Percentiles rank a stretch among this genome's conserved stretches.
phyloP scores from a whole-genome alignment of 1,140 invertebrate species.

The Hydropsyche tenuis region DNA sequence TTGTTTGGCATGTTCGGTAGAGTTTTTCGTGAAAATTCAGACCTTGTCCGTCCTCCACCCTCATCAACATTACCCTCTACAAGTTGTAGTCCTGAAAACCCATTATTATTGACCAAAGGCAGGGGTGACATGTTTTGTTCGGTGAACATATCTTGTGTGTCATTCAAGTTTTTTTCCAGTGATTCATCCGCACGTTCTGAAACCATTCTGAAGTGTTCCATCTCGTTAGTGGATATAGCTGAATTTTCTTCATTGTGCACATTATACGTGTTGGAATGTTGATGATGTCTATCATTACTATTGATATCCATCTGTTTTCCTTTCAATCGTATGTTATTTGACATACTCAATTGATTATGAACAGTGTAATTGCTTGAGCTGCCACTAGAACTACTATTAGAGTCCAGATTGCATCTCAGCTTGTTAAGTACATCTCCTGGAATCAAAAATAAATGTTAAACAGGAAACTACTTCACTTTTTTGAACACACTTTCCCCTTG shows the following conservation, averaged over 20 bases:
- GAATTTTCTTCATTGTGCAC: constrained; percentile 8
- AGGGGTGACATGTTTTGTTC: constrained; percentile 17
- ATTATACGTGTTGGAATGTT: constrained; percentile 49
- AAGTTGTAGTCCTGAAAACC: constrained; percentile 26
- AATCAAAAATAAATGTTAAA: constrained; percentile 43
- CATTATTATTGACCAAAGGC: not conserved
- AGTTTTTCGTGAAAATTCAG: constrained; percentile 5
- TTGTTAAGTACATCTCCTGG: constrained; percentile 64
- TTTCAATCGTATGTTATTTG: constrained; percentile 56
- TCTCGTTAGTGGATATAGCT: constrained; percentile 1
- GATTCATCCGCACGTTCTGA: constrained; percentile 21
- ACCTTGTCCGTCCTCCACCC: constrained; percentile 16
- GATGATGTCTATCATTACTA: constrained; percentile 59
- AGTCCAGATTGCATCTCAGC: constrained; percentile 58
- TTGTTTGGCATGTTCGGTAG: not conserved
- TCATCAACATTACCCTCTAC: constrained; percentile 31
- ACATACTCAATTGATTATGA: constrained; percentile 57
- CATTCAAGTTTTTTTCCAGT: not conserved
- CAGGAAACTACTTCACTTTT: constrained; percentile 57
- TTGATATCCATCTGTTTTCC: constrained; percentile 52
- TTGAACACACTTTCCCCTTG: constrained; percentile 74
- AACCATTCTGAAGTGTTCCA: constrained; percentile 18
- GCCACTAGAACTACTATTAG: constrained; percentile 56
- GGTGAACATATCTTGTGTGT: constrained; percentile 4
- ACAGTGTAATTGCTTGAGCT: constrained; percentile 56